Conservation (phyloP, 2,113 vertebrate genomes). For the Erythrolamprus reginae region DNA sequence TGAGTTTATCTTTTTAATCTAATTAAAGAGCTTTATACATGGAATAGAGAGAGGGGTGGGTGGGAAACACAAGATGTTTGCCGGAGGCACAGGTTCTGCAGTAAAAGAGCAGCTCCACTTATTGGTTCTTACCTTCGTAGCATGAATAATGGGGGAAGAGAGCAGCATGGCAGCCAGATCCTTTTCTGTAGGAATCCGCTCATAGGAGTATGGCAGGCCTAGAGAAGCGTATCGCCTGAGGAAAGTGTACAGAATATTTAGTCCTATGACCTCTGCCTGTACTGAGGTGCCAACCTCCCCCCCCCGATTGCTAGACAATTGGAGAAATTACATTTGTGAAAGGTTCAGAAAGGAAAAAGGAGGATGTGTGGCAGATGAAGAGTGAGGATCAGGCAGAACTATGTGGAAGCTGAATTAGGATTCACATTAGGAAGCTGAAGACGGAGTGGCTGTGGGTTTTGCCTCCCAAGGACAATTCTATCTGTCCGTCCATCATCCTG, state of each 20-base stretch:
- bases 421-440: too few relatives aligned
- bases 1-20: not conserved
- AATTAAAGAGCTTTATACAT: not conserved
- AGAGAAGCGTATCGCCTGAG: constrained; percentile 73
- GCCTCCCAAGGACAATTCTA: too few relatives aligned
- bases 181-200: constrained; percentile 67
- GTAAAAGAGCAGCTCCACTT: not conserved
- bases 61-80: not conserved
- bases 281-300: not conserved
- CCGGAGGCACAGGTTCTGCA: not conserved
- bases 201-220: constrained; percentile 72
- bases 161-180: constrained; percentile 73
- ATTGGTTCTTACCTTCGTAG: constrained; percentile 58
- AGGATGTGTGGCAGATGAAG: not conserved
- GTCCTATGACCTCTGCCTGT: not conserved
- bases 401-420: not conserved
- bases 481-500: too few relatives aligned
- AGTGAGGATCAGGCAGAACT: not conserved
- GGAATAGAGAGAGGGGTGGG: not conserved
- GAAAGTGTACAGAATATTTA: not conserved
- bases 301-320: too few relatives aligned
- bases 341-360: not conserved
- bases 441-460: too few relatives aligned
- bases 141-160: constrained; percentile 72
- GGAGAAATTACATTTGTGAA: not conserved